phyloP scores from a whole-genome alignment of 2,797 vertebrate species.

The Cottoperca gobio region DNA sequence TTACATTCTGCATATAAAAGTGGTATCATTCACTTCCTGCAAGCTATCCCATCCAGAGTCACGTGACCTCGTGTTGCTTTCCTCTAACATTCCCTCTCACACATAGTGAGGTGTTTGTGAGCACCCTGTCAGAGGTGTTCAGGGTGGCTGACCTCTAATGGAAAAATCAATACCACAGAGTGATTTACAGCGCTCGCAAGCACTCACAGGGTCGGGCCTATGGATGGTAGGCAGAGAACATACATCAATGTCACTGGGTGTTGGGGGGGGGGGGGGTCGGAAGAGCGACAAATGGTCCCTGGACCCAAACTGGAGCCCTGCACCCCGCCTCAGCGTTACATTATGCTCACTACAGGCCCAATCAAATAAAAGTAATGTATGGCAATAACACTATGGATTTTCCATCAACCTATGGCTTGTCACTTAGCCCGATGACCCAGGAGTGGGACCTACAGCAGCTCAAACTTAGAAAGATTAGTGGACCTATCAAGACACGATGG shows the following conservation, averaged over 20 bases:
- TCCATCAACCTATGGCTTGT: slow-evolving; percentile 84
- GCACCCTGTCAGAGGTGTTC: slow-evolving; percentile 69
- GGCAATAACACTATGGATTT: slow-evolving; percentile 86
- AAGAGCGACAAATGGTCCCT: slow-evolving; percentile 48
- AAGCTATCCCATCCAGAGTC: slow-evolving; percentile 9
- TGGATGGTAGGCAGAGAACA: slow-evolving; percentile 46
- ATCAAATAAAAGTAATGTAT: slow-evolving; percentile 87
- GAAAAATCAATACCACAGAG: slow-evolving; percentile 79
- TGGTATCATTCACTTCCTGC: background rate
- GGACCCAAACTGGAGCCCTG: slow-evolving; percentile 41
- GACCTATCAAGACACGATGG: slow-evolving; percentile 67
- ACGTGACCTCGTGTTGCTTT: slow-evolving; percentile 38
- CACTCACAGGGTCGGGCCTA: slow-evolving; percentile 66
- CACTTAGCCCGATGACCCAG: slow-evolving; percentile 79
- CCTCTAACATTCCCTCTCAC: slow-evolving; percentile 25
- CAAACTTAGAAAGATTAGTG: slow-evolving; percentile 77
- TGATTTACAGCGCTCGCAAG: slow-evolving; percentile 82
- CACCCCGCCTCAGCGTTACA: slow-evolving; percentile 49
- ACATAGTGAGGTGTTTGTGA: slow-evolving; percentile 71
- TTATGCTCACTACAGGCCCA: slow-evolving; percentile 71
- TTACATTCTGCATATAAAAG: background rate
- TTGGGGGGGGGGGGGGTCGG: background rate
- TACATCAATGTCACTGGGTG: slow-evolving; percentile 73
- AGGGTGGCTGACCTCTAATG: slow-evolving; percentile 75
- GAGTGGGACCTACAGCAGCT: slow-evolving; percentile 49